A percentile compares a stretch with the other conserved stretches of the same genome.
Conservation (phyloP, 2,888 invertebrate genomes). For the Oligia latruncula region DNA sequence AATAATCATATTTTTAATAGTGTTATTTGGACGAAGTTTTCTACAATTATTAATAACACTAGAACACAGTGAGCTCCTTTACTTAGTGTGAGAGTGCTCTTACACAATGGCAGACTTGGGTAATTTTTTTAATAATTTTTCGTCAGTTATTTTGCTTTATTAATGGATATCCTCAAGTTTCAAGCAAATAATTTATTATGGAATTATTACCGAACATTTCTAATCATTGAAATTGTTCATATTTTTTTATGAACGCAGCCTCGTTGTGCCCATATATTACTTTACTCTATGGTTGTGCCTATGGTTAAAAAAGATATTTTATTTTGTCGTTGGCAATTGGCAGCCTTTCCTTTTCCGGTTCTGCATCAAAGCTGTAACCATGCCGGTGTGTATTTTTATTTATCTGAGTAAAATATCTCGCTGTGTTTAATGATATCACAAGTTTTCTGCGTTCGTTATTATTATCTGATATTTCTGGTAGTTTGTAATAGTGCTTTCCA, state of each 20-base stretch:
- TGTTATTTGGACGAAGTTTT: not conserved
- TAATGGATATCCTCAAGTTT: not conserved
- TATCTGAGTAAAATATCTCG: constrained; percentile 73
- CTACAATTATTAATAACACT: not conserved
- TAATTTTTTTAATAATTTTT: not conserved
- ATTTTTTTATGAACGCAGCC: constrained; percentile 40
- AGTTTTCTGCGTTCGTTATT: constrained; percentile 70
- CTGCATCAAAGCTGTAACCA: constrained; percentile 90
- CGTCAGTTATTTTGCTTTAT: not conserved
- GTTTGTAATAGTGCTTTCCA: constrained; percentile 54
- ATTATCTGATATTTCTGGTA: constrained; percentile 63
- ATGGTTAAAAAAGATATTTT: constrained; percentile 60
- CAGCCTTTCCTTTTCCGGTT: constrained; percentile 90
- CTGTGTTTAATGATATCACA: constrained; percentile 71
- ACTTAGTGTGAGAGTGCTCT: not conserved
- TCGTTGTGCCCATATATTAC: not conserved
- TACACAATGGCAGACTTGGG: not conserved
- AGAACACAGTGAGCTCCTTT: not conserved
- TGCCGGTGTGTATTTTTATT: constrained; percentile 89
- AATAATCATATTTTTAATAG: not conserved
- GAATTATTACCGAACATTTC: not conserved
- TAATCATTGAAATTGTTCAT: not conserved
- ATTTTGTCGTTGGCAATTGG: constrained; percentile 78
- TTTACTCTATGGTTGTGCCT: constrained; percentile 42
- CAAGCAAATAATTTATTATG: not conserved